Evolutionary conservation across 2,797 vertebrate species (phyloP).

Genomic region (Merluccius polli): DNA sequence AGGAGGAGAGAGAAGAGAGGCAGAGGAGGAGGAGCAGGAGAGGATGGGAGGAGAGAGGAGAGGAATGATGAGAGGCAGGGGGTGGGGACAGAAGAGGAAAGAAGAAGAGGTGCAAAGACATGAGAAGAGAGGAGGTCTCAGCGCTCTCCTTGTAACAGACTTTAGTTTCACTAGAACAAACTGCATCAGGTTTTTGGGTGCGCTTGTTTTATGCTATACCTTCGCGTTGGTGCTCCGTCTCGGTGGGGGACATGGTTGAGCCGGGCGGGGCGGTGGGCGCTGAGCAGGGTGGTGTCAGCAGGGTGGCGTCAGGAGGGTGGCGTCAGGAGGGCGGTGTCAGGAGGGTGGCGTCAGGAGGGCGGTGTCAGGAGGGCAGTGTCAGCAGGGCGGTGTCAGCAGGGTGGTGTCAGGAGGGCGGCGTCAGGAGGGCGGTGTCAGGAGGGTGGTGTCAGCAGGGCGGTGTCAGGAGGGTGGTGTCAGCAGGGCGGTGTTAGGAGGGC

Average conservation of each 20-base stretch:
- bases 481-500: too few relatives aligned
- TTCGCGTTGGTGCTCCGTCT: conserved; percentile 34
- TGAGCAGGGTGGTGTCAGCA: background rate
- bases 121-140: background rate
- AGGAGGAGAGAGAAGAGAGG: conserved; percentile 1
- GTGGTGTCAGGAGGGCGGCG: too few relatives aligned
- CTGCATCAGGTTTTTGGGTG: background rate
- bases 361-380: background rate
- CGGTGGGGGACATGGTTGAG: conserved; percentile 59
- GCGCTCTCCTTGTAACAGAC: background rate
- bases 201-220: background rate
- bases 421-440: background rate
- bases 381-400: background rate
- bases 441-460: too few relatives aligned
- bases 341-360: background rate
- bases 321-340: background rate
- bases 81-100: background rate
- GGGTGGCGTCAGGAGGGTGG: background rate
- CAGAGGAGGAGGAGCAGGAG: background rate
- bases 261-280: conserved; percentile 11
- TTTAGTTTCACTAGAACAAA: background rate
- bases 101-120: background rate
- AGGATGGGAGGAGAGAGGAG: background rate
- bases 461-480: background rate
- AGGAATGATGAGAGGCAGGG: background rate